Percentiles rank a stretch among this genome's conserved stretches.
Conservation (phyloP, 2,797 vertebrate species). For the Myripristis murdjan region DNA sequence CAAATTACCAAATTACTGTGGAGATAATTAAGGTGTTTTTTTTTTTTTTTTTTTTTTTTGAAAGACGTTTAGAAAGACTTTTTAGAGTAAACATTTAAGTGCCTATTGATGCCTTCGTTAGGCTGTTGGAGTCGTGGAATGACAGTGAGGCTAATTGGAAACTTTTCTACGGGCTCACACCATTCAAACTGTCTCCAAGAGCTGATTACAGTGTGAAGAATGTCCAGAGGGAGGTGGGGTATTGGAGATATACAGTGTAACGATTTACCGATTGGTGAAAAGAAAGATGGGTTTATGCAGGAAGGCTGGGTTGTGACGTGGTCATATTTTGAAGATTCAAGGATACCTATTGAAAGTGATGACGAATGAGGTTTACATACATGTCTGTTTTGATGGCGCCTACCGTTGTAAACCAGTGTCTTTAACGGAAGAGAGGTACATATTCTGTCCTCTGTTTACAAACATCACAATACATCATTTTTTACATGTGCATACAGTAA, state of each 20-base stretch:
- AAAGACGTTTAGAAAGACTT: slow-evolving; percentile 22
- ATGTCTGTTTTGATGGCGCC: slow-evolving; percentile 51
- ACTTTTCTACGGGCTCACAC: slow-evolving; percentile 39
- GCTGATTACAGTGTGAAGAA: slow-evolving; percentile 46
- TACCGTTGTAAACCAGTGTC: slow-evolving; percentile 54
- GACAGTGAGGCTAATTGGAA: slow-evolving; percentile 36
- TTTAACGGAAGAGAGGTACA: slow-evolving; percentile 60
- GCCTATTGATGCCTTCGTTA: slow-evolving; percentile 38
- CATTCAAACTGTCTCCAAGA: slow-evolving; percentile 45
- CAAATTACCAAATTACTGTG: slow-evolving; percentile 33
- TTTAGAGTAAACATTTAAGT: slow-evolving; percentile 26
- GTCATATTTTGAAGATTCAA: slow-evolving; percentile 46
- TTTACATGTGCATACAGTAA: slow-evolving; percentile 51
- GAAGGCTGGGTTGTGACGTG: slow-evolving; percentile 36
- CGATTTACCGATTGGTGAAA: slow-evolving; percentile 41
- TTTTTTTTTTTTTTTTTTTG: too few species aligned
- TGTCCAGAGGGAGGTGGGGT: slow-evolving; percentile 50
- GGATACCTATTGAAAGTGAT: slow-evolving; percentile 67
- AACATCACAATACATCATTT: slow-evolving; percentile 35
- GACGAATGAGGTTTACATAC: slow-evolving; percentile 59
- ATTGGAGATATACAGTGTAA: slow-evolving; percentile 41
- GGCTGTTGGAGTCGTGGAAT: slow-evolving; percentile 16
- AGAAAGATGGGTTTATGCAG: slow-evolving; percentile 25
- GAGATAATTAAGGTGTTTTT: slow-evolving; percentile 4
- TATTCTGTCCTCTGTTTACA: slow-evolving; percentile 67